Evolutionary conservation across 2,888 invertebrate species (phyloP).

Genomic region (Neoaliturus tenellus): DNA sequence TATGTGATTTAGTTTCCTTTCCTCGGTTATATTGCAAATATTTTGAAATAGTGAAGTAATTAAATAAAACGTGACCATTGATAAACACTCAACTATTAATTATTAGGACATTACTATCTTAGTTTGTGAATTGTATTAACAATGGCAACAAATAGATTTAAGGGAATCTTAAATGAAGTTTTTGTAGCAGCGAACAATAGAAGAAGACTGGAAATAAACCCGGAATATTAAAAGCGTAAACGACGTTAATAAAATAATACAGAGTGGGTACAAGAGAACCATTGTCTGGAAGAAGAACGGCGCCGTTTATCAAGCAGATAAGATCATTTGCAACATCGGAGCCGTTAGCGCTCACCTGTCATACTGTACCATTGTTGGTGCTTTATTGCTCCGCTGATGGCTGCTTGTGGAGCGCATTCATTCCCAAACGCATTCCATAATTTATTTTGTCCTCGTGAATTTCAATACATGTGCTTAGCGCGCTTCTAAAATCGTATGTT

Average conservation of each 20-base stretch:
- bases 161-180: too few species aligned
- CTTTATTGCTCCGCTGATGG: conserved; percentile 12
- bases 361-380: conserved; percentile 14
- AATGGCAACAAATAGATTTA: too few species aligned
- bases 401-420: not conserved
- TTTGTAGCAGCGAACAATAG: too few species aligned
- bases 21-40: too few species aligned
- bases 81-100: too few species aligned
- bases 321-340: conserved; percentile 34
- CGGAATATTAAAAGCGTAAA: not conserved
- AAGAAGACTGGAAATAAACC: not conserved
- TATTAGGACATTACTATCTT: too few species aligned
- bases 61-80: too few species aligned
- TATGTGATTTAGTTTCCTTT: too few species aligned
- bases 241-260: not conserved
- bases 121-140: too few species aligned
- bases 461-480: not conserved
- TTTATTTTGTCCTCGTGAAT: not conserved
- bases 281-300: conserved; percentile 20
- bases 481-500: too few species aligned
- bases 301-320: conserved; percentile 22
- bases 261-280: not conserved
- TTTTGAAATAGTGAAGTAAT: too few species aligned
- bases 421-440: not conserved
- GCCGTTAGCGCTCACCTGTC: conserved; percentile 29